Evolutionary conservation across 2,797 vertebrate species (phyloP).

Genomic region (Oreochromis grahami): DNA sequence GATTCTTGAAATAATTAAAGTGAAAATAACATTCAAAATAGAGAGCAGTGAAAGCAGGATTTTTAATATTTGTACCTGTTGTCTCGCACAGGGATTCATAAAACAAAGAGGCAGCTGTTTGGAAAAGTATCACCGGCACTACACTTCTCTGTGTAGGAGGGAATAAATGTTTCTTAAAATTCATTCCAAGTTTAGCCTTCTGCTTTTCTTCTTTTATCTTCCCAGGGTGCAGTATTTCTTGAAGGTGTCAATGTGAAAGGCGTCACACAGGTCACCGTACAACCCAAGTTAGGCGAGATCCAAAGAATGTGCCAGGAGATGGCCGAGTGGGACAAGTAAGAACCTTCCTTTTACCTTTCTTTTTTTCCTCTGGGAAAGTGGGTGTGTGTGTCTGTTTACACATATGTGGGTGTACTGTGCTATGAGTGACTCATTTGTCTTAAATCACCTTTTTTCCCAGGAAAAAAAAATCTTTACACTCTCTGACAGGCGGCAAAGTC

Average conservation of each 20-base stretch:
- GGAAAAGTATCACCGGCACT: neutral
- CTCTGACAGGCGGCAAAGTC: slow-evolving; percentile 26
- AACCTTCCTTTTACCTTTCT: slow-evolving; percentile 4
- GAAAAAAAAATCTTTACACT: slow-evolving; percentile 8
- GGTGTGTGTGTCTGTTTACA: neutral
- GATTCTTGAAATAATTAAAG: slow-evolving; percentile 5
- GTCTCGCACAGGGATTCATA: neutral
- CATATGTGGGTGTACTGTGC: slow-evolving; percentile 24
- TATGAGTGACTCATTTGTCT: slow-evolving; percentile 50
- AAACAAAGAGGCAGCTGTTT: slow-evolving; percentile 36
- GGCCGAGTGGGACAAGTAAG: slow-evolving; percentile 94
- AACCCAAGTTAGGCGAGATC: slow-evolving; percentile 89
- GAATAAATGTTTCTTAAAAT: slow-evolving; percentile 10
- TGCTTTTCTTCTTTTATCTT: neutral
- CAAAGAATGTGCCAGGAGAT: slow-evolving; percentile 94
- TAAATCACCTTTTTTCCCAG: neutral
- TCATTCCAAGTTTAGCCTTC: slow-evolving; percentile 1
- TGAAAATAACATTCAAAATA: neutral
- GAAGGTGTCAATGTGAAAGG: slow-evolving; percentile 91
- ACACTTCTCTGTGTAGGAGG: slow-evolving; percentile 32
- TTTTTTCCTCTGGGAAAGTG: slow-evolving; percentile 7
- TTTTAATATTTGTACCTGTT: neutral
- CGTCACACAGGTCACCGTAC: slow-evolving; percentile 88
- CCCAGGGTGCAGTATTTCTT: slow-evolving; percentile 92
- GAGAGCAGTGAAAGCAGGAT: neutral